phyloP scores from a whole-genome alignment of 2,113 vertebrate species.

The Struthidea cinerea region DNA sequence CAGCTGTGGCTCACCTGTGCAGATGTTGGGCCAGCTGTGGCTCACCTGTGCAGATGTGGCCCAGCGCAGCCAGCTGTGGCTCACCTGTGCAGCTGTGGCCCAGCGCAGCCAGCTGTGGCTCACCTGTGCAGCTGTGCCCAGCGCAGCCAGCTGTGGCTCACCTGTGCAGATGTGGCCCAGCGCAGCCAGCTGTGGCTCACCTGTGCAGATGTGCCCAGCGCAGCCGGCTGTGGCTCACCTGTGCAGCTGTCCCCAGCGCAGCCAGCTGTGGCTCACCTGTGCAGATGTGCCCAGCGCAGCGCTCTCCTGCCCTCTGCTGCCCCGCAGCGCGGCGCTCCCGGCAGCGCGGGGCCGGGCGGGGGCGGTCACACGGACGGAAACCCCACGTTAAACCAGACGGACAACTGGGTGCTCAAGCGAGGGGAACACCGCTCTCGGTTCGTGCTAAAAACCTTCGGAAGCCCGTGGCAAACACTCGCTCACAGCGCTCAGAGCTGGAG shows the following conservation, averaged over 20 bases:
- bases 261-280: neutral
- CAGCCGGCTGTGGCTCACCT: neutral
- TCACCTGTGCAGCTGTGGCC: too few relatives aligned
- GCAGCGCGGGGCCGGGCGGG: neutral
- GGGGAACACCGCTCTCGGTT: neutral
- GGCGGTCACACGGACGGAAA: neutral
- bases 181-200: neutral
- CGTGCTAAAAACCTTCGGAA: neutral
- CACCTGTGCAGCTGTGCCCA: neutral
- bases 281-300: neutral
- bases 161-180: neutral
- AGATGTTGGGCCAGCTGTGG: neutral
- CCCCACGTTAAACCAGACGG: neutral
- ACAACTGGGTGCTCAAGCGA: neutral
- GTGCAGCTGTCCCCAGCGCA: neutral
- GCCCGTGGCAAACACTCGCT: rapidly evolving
- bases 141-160: neutral
- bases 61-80: neutral
- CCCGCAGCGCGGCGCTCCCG: neutral
- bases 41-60: neutral
- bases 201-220: neutral
- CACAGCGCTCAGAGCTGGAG: rapidly evolving
- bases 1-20: neutral
- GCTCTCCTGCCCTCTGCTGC: slow-evolving; percentile 56
- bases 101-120: neutral